Evolutionary conservation across 2,113 vertebrate genomes (phyloP), one percentile per base, ranked within the genome.

Genomic region (Glaucidium brasilianum): DNA sequence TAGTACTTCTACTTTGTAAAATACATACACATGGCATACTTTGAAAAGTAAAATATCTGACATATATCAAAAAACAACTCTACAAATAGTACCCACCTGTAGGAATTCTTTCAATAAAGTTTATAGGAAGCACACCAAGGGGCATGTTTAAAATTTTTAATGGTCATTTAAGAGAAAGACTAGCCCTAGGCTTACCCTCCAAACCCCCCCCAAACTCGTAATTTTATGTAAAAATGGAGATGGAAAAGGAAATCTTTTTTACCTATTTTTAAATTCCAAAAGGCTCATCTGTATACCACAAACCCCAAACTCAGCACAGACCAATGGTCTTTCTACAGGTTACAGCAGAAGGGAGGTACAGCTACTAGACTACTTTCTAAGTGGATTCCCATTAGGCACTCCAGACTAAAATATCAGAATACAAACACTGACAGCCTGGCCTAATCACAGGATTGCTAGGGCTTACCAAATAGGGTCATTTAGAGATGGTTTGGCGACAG

Each of bases 1-100:
- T 58, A 50, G 2, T 43, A 59, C 8, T 88, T 85, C 45, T 71
- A 43, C 17, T 94, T 95, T 21, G 30, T 55, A 92, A 81, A 93
- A 85, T 77, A 78, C 8, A 81, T 21, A 55, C 25, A 50, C n/a
- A 68, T 2, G 2, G 32, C 3, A 3, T 37, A 72, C 35, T 90
- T 56, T 84, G 72, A 78, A 74, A 93, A 91, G 68, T 47, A 77
- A 91, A 81, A 37, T 67, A 89, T 12, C 39, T 77, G 29, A 50
- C 14, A 41, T 29, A 15, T 59, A 52, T 67, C 49, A 88, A 53
- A 58, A 75, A 90, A 88, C 30, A 83, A 34, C 25, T 78, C 58
- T 79, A 73, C 8, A 90, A 66, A 56, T 63, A 84, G 47, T 89
- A 96, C 93, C 52, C 91, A 96, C 94, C 91, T 95, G 60, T 19